Evolutionary conservation across 2,113 vertebrate species (phyloP), one percentile per base, ranked within the genome.

Genomic region (Collichthys lucidus): DNA sequence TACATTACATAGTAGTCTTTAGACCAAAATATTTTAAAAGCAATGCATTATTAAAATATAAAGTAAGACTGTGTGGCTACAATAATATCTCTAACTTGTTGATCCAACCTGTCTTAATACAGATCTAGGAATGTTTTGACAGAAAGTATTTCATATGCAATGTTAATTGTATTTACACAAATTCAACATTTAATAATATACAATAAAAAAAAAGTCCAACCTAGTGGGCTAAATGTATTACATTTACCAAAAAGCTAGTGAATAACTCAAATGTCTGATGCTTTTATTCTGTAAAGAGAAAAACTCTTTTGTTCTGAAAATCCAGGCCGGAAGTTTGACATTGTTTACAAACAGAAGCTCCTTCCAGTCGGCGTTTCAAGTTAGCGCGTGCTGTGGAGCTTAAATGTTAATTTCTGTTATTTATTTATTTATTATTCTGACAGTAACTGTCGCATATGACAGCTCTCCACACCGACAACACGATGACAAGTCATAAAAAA

Each of bases 291-390:
- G 83, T 71, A 77, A 76, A 22, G 3, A 14, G 0, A 31, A 24
- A 52, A 1, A 2, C 11, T n/a, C n/a, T 59, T 82, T 86, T 88
- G 8, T 20, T 35, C 16, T 82, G 79, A 85, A 85, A 76, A 73
- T 4, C 16, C 5, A n/a, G 0, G 22, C 82, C 86, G 90, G 92
- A 93, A 74, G 31, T 72, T 5, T 3, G 1, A 1, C 16, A 52
- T 40, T 91, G 88, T 91, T 90, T 91, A 91, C 89, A 87, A 87
- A 80, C 24, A 46, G 53, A 11, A 26, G 35, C 3, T 53, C 22
- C 52, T 74, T 88, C 80, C 85, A 55, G 57, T 66, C 42, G 12
- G 53, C 5, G 10, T 5, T 35, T 9, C 0, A 0, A 57, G 0
- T 3, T 20, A 71, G 14, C 55, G 55, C 61, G 15, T 16, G 15